phyloP scores from a whole-genome alignment of 2,113 vertebrate genomes.

The Semnornis frantzii region DNA sequence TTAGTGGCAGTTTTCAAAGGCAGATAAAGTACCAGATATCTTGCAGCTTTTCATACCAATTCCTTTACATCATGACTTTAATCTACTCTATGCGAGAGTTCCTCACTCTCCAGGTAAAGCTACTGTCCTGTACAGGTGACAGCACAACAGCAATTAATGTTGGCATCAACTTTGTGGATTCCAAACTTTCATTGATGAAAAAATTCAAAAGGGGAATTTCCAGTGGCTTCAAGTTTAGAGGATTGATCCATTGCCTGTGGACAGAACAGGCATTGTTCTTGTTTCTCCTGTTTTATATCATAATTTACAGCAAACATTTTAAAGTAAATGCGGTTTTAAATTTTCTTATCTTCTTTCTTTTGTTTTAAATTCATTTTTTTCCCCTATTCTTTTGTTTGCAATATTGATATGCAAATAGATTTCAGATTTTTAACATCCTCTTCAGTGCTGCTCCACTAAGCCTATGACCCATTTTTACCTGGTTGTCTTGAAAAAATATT shows the following conservation, averaged over 20 bases:
- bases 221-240: not conserved
- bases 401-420: not conserved
- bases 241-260: not conserved
- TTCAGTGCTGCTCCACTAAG: not conserved
- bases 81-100: conserved; percentile 26
- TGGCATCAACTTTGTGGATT: conserved; percentile 1
- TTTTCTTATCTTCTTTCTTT: no score
- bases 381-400: not conserved
- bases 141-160: not conserved
- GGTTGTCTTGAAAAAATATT: not conserved
- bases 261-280: not conserved
- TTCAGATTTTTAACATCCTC: not conserved
- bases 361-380: not conserved
- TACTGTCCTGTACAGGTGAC: not conserved
- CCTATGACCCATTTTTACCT: not conserved
- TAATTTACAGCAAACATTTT: not conserved
- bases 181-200: not conserved
- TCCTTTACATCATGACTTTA: conserved; percentile 6
- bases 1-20: conserved; percentile 48
- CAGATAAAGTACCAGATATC: conserved; percentile 22
- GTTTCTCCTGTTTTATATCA: not conserved
- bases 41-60: conserved; percentile 56
- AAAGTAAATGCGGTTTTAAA: not conserved
- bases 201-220: not conserved
- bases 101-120: conserved; percentile 35